Conservation (phyloP, 2,797 vertebrate species). For the Hydrophis major region DNA sequence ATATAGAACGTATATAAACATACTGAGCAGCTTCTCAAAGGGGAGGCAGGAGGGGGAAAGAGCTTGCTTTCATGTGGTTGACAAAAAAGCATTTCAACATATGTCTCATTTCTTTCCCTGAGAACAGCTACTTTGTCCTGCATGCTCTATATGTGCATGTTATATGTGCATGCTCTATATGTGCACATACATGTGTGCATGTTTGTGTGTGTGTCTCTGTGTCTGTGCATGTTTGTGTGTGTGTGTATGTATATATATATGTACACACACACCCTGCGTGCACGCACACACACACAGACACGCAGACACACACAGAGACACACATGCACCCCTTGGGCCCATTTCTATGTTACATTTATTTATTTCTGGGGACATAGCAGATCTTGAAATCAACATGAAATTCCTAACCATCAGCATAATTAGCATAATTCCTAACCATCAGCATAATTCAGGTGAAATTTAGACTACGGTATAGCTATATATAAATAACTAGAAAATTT, state of each 20-base stretch:
- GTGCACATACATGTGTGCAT: no score
- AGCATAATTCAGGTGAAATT: background rate
- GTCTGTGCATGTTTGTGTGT: background rate
- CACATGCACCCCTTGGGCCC: background rate
- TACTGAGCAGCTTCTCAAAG: background rate
- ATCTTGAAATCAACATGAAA: background rate
- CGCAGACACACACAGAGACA: no score
- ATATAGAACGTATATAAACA: no score
- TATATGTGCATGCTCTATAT: background rate
- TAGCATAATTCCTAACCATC: background rate
- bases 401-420: background rate
- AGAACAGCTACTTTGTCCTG: background rate
- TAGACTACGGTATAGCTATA: background rate
- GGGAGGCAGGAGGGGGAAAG: background rate
- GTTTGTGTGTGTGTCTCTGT: background rate
- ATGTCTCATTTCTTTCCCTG: background rate
- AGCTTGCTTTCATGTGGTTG: background rate
- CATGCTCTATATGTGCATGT: background rate
- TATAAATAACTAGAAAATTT: background rate
- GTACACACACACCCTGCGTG: no score
- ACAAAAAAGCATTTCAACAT: background rate
- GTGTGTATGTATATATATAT: no score
- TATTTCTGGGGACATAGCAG: background rate
- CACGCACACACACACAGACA: no score
- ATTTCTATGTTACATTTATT: fast-evolving